Percentiles rank a stretch among this genome's conserved stretches.
These are phyloP conservation scores for Neoaliturus tenellus DNA, from an alignment of 2,888 invertebrate genomes.

Conservation along the genomic window DNA sequence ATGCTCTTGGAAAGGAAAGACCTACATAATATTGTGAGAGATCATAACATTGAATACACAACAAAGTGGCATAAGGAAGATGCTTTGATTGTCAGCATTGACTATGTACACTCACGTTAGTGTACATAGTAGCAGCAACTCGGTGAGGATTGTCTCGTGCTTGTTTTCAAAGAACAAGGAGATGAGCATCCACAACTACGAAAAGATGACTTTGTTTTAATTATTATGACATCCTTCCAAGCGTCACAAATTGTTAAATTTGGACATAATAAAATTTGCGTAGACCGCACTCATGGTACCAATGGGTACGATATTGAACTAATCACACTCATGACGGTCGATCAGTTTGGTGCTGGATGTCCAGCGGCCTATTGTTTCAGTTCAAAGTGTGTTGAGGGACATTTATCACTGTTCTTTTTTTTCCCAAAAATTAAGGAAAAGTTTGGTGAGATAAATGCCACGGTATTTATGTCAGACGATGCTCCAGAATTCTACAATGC, in stretches of 20 bases:
- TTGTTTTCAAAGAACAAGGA: constrained; percentile 63
- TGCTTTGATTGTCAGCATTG: constrained; percentile 61
- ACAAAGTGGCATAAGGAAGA: constrained; percentile 62
- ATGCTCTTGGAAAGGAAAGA: constrained; percentile 65
- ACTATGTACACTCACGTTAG: too few relatives aligned
- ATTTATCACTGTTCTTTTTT: constrained; percentile 60
- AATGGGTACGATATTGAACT: constrained; percentile 63
- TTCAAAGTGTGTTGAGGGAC: constrained; percentile 58
- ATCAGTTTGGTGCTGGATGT: constrained; percentile 63
- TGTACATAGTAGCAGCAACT: constrained; percentile 63
- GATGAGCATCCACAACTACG: constrained; percentile 51
- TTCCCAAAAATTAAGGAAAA: constrained; percentile 49
- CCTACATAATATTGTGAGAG: constrained; percentile 65
- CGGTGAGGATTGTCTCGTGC: constrained; percentile 54
- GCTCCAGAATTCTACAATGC: constrained; percentile 64
- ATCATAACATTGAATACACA: constrained; percentile 61
- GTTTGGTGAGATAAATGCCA: constrained; percentile 58
- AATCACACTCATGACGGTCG: constrained; percentile 52
- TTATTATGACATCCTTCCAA: constrained; percentile 63
- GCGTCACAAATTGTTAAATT: constrained; percentile 62
- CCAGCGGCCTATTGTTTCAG: constrained; percentile 64
- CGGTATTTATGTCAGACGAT: constrained; percentile 67
- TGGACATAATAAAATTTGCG: constrained; percentile 65
- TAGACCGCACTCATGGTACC: constrained; percentile 66
- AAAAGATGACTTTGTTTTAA: constrained; percentile 64